Evolutionary conservation across 2,888 invertebrate species (phyloP).

Genomic region (Blera fallax): DNA sequence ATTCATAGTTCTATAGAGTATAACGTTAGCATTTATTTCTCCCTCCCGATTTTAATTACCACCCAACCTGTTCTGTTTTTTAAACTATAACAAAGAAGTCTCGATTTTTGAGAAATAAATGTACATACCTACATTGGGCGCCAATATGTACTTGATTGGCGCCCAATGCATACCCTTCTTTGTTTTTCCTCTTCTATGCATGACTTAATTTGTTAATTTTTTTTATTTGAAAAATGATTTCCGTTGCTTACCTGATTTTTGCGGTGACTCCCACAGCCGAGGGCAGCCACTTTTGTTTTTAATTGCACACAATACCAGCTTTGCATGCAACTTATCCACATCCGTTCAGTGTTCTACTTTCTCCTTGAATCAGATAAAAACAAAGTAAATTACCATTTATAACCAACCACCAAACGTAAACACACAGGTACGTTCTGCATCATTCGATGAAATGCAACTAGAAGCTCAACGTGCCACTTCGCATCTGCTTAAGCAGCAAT

Average conservation of each 20-base stretch:
- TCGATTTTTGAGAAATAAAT: too few species aligned
- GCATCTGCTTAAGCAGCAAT: constrained; percentile 78
- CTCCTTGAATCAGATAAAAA: constrained; percentile 7
- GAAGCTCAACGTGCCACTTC: constrained; percentile 85
- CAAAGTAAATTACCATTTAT: background rate
- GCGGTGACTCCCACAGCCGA: background rate
- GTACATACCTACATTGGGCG: too few species aligned
- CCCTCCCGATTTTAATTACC: background rate
- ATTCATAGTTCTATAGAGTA: too few species aligned
- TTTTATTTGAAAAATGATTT: background rate
- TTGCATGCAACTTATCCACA: constrained; percentile 40
- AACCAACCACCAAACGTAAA: background rate
- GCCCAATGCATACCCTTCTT: background rate
- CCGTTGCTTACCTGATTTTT: background rate
- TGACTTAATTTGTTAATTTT: background rate
- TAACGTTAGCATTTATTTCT: too few species aligned
- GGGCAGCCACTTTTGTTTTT: background rate
- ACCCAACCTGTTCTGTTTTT: background rate
- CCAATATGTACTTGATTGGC: background rate
- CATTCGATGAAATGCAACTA: constrained; percentile 94
- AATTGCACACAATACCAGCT: constrained; percentile 21
- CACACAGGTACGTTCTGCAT: constrained; percentile 89
- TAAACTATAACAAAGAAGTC: too few species aligned
- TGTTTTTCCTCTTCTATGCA: background rate
- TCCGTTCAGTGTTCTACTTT: background rate